Conservation (phyloP, 2,888 invertebrate genomes). For the Lathronympha strigana region DNA sequence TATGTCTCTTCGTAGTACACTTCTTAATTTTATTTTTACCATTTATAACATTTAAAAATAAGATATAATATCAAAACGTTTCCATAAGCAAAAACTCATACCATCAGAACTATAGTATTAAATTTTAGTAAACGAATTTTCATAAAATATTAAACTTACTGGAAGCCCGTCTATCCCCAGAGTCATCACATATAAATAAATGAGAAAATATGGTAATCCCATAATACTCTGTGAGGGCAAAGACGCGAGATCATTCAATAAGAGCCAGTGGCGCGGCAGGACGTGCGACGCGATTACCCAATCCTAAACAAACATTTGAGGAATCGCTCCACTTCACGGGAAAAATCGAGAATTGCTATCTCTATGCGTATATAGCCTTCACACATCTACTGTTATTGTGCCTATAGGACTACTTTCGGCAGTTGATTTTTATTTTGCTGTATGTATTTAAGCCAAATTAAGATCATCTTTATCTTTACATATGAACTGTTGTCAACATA, state of each 20-base stretch:
- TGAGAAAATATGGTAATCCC: slow-evolving; percentile 41
- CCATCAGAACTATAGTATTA: too few species aligned
- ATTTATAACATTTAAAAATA: too few species aligned
- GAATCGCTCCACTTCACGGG: slow-evolving; percentile 54
- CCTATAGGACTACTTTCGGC: neutral
- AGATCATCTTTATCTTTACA: too few species aligned
- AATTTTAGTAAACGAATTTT: neutral
- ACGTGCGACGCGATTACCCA: slow-evolving; percentile 52
- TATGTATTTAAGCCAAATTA: neutral
- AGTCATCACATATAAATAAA: slow-evolving; percentile 41
- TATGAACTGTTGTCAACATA: too few species aligned
- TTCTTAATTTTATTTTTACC: too few species aligned
- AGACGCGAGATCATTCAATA: slow-evolving; percentile 59
- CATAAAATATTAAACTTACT: slow-evolving; percentile 13
- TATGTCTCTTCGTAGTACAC: too few species aligned
- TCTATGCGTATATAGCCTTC: slow-evolving; percentile 25
- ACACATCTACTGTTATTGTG: neutral
- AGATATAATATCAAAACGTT: too few species aligned
- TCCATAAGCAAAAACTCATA: too few species aligned
- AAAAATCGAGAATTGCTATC: slow-evolving; percentile 55
- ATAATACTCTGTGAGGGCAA: slow-evolving; percentile 42
- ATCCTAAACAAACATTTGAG: slow-evolving; percentile 73
- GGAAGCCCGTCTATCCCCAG: slow-evolving; percentile 28
- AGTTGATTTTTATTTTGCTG: neutral
- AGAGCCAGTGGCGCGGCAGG: slow-evolving; percentile 51